Conservation (phyloP, 2,888 invertebrate genomes). For the Didymodactylos carnosus region DNA sequence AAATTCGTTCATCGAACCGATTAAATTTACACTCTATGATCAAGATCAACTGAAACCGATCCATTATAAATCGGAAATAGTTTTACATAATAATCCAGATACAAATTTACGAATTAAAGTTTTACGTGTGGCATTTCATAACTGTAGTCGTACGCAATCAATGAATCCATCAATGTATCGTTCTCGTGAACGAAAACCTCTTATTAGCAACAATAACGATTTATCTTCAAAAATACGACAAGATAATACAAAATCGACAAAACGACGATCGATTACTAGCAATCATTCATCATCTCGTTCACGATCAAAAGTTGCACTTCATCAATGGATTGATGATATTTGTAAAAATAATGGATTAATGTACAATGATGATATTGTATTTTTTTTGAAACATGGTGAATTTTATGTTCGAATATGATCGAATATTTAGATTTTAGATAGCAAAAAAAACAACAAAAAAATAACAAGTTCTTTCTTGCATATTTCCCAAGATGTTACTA, state of each 20-base stretch:
- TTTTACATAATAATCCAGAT: neutral
- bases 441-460: no score
- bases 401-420: neutral
- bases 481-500: no score
- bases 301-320: neutral
- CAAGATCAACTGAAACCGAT: neutral
- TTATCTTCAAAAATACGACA: neutral
- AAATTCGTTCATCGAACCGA: neutral
- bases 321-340: neutral
- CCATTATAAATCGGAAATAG: neutral
- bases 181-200: neutral
- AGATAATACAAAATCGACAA: neutral
- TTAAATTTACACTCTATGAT: neutral
- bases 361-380: neutral
- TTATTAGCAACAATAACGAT: no score
- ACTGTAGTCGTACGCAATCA: neutral
- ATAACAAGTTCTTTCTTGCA: no score
- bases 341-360: neutral
- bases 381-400: neutral
- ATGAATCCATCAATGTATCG: neutral
- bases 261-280: no score
- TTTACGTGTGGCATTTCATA: neutral
- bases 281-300: neutral
- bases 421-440: no score
- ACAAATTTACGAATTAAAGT: neutral